Evolutionary conservation across 2,888 invertebrate genomes (phyloP), one percentile per base, ranked within the genome.

Genomic region (Phengaris alcon): DNA sequence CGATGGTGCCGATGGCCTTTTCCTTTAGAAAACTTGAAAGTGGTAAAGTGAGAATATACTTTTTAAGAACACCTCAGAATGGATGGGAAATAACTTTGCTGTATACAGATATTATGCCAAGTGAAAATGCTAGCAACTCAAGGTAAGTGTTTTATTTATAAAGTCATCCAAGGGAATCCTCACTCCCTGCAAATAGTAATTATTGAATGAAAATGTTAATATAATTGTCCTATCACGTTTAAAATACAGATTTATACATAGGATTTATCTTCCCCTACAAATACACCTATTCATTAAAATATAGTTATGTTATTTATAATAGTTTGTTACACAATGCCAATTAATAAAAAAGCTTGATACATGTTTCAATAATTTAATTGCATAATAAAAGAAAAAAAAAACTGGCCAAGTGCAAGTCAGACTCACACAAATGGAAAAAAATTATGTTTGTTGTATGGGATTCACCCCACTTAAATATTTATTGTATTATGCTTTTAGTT

Each of bases 61-160:
- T 98, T 87, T 94, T 99, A 78, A 96, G 97, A 81, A 97, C 97
- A 44, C 97, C 97, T 0, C 96, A 96, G 74, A 97, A 97, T 83
- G 97, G 97, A 15, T 97, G 98, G 95, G 98, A 98, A 88, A 97
- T 97, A 3, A 98, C 98, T 0, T 90, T 98, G 12, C 91, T 98
- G 0, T 98, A 96, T 84, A 96, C 97, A 0, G 98, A 98, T 87
- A 95, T 98, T n/a, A 95, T 95, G 72, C 94, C 94, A 76, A 94
- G 93, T n/a, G 90, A 91, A 78, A 94, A 94, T 78, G 91, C 95
- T 9, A 95, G 90, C 79, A 94, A 91, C 78, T 84, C 90, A 55
- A 90, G 94, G 92, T 91, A 80, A 78, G 82, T 82, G 59, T 68
- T 35, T 10, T 54, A 15, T 68, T 73, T 15, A 73, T 35, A 69